These are phyloP conservation scores for Protaetia brevitarsis DNA, from an alignment of 1,140 invertebrate species.

Conservation along the genomic window DNA sequence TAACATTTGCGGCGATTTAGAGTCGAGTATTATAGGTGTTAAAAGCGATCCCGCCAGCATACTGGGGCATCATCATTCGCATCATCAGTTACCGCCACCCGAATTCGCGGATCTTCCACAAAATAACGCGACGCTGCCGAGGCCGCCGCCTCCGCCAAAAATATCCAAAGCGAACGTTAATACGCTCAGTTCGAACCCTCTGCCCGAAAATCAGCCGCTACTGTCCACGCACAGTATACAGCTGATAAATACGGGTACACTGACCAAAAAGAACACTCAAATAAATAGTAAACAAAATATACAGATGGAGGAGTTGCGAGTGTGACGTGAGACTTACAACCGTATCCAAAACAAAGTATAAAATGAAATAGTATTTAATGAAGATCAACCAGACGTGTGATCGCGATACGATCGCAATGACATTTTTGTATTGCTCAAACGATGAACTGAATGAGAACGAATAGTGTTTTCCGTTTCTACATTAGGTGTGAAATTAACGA, in stretches of 20 bases:
- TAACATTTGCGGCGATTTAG: constrained; percentile 75
- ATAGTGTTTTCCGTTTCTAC: constrained; percentile 6
- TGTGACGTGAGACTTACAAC: constrained; percentile 61
- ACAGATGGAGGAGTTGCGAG: constrained; percentile 73
- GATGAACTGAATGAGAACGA: not conserved
- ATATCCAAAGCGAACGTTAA: constrained; percentile 61
- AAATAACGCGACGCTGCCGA: constrained; percentile 62
- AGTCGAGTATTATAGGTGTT: constrained; percentile 62
- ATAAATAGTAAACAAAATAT: constrained; percentile 60
- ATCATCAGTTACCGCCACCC: constrained; percentile 73
- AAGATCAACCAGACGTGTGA: not conserved
- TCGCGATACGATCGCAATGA: not conserved
- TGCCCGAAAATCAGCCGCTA: constrained; percentile 61
- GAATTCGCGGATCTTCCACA: constrained; percentile 73
- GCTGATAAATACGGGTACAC: constrained; percentile 62
- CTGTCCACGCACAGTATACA: constrained; percentile 63
- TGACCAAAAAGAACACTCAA: constrained; percentile 66
- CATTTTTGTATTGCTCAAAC: constrained; percentile 8
- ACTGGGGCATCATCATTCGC: constrained; percentile 63
- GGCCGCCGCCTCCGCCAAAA: constrained; percentile 73
- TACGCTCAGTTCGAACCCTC: constrained; percentile 56
- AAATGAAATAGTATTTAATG: not conserved
- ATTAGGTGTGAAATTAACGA: not conserved
- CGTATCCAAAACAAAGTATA: not conserved
- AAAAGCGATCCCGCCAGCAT: constrained; percentile 67